Base-by-base conservation (phyloP, 2,113 vertebrate species). In the Hippocampus guttulatus region DNA sequence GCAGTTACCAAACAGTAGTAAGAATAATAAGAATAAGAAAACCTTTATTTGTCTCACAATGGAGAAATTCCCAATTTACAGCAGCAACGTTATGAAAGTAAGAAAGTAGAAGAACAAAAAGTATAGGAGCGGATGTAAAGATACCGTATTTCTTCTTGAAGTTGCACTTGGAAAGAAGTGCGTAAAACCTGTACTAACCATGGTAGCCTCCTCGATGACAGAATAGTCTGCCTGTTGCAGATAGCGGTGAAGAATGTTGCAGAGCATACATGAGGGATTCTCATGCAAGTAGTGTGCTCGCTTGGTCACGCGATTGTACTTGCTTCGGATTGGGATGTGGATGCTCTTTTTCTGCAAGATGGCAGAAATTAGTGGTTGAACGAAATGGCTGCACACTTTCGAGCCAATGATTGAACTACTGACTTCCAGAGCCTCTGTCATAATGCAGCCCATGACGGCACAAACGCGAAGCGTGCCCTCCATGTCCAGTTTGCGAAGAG, bases 381-480 rank as follows among this genome's bases (percentile, higher is more conserved):
- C 25, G 4, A 65, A 47, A 65, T 9, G 2, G 21, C 7, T 16
- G 27, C 38, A 18, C 8, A 1, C 41, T 4, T 9, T 27, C 47
- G 2, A 4, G 2, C 73, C 14, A 5, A 47, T 11, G 30, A 47
- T 57, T 23, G 16, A 3, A 11, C 1, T 38, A 16, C 73, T 75
- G 60, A 98, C 97, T 95, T 99, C 96, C 15, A 99, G 87, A 12
- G 97, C 97, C 83, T 99, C 97, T 0, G 97, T 98, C 96, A 98
- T 98, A 83, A 98, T 96, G 87, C 97, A 99, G 54, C 96, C 97
- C 96, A 99, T 98, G 1, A 99, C 96, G 20, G 97, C 97, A 85
- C 97, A 98, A 70, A 98, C 89, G 0, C 97, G 88, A 52, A 98
- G 85, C 0, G 95, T 99, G 60, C 92, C 92, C 83, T 98, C 97